A percentile compares a stretch with the other conserved stretches of the same genome.
Conservation (phyloP, 2,797 vertebrate species). For the Pseudochirops cupreus region DNA sequence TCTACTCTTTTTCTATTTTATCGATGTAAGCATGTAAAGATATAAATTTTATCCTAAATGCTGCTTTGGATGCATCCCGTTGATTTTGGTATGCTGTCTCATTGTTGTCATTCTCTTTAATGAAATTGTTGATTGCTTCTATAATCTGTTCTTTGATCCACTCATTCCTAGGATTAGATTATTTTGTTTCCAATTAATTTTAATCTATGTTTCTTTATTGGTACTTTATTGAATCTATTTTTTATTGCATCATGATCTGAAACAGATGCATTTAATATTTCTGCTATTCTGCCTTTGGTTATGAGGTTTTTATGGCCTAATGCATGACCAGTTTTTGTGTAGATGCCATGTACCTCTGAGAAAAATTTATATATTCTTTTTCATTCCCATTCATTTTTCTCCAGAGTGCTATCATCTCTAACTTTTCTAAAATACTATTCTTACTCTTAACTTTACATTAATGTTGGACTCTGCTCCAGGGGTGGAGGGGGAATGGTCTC, state of each 20-base stretch:
- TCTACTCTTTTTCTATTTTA: background rate
- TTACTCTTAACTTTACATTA: background rate
- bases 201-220: background rate
- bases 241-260: background rate
- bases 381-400: background rate
- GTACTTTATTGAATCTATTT: background rate
- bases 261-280: background rate
- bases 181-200: background rate
- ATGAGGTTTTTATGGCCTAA: background rate
- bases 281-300: background rate
- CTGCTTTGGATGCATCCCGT: background rate
- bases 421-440: background rate
- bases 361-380: background rate
- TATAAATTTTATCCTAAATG: background rate
- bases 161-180: background rate
- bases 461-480: background rate
- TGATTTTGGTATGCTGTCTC: background rate
- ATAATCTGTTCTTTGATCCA: background rate
- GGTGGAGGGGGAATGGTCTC: background rate
- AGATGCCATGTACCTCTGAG: background rate
- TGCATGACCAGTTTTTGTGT: background rate
- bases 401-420: background rate
- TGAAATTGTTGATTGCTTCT: background rate
- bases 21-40: background rate
- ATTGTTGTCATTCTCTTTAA: background rate